These are phyloP conservation scores for rabbit (Oryctolagus cuniculus) DNA, from an alignment of 2,113 vertebrate species.

Conservation along the genomic window DNA sequence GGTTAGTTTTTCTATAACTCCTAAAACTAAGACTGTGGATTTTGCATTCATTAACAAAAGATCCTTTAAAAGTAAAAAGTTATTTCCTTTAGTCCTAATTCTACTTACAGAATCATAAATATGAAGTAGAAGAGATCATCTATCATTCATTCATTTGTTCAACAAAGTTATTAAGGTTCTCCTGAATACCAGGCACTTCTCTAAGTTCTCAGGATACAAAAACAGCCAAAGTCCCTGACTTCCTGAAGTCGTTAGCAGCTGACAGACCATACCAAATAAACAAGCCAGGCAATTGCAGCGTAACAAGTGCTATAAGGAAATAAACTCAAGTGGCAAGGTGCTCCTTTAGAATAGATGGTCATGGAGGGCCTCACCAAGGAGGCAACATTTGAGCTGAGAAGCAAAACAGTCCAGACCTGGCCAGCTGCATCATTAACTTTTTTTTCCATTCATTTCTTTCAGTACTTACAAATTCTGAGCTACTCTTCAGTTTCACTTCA, in stretches of 20 bases:
- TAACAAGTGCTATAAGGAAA: neutral
- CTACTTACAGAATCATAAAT: neutral
- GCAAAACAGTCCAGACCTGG: neutral
- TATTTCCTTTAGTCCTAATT: conserved; percentile 39
- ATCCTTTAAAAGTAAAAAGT: neutral
- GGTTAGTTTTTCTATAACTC: neutral
- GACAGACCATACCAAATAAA: neutral
- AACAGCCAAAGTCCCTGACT: neutral
- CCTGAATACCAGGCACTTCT: neutral
- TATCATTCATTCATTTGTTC: too few species aligned
- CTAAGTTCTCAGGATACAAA: neutral
- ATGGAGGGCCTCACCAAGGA: neutral
- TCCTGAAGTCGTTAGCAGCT: neutral
- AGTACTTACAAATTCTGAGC: conserved; percentile 28
- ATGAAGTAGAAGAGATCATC: neutral
- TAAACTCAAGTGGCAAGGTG: neutral
- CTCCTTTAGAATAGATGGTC: conserved; percentile 17
- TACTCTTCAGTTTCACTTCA: neutral
- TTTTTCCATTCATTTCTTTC: neutral
- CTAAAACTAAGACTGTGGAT: conserved; percentile 11
- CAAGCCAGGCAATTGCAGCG: neutral
- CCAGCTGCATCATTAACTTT: neutral
- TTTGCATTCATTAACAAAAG: neutral
- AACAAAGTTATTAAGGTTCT: neutral
- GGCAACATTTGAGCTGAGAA: neutral